Evolutionary conservation across 2,888 invertebrate genomes (phyloP), one percentile per base, ranked within the genome.

Genomic region (Heliconius erato): DNA sequence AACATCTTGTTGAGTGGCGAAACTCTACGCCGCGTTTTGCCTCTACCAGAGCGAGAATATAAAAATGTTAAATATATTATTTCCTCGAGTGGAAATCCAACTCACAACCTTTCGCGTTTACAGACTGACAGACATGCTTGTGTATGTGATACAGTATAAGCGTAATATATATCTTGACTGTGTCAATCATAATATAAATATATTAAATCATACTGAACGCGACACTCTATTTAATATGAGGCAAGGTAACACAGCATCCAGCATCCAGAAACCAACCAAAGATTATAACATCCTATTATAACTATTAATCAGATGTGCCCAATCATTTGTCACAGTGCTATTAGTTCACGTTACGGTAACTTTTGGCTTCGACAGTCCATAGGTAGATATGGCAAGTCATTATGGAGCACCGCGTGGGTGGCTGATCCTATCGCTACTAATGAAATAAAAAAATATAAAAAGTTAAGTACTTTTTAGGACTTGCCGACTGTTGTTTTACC

Each of bases 361-460:
- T 91, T 92, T 83, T 90, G 89, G 87, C 69, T 86, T 65, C 86
- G 88, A 90, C 86, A 88, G 92, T 94, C 88, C 88, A 87, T 88
- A 88, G 88, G 89, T 91, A 90, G 92, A 92, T 94, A 94, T 93
- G 92, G 94, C 95, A 91, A 95, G 95, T 96, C 95, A 96, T 95
- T 95, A 95, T 86, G 84, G 86, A 88, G 85, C 86, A 85, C 84
- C 92, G 94, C 94, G 95, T 95, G 95, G 95, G 95, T 95, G 95
- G 95, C 89, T 82, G 95, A 96, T 95, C 89, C 84, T 95, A 95
- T 95, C 95, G 83, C 83, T 79, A 89, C 91, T 95, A 95, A 95
- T 95, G 95, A 95, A 95, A 95, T 95, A 95, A 95, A 95, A 54
- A 93, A 92, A 91, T 90, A 93, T 91, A 93, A 94, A 93, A 93